These are phyloP conservation scores for Macrophya alboannulata DNA, from an alignment of 2,888 invertebrate species.

Conservation along the genomic window DNA sequence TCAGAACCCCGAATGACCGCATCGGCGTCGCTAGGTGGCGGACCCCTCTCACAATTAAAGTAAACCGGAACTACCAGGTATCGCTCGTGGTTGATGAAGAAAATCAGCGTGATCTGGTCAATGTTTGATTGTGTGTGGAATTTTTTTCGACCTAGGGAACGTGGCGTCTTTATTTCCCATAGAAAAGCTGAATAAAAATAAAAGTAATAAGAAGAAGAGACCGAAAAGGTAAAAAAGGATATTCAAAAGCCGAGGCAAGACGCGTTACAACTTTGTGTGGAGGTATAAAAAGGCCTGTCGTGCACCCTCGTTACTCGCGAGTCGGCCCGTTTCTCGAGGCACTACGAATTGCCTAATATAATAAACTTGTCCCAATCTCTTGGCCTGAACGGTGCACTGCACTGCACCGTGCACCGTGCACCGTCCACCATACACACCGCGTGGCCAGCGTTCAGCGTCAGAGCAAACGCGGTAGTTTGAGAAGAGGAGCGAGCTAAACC, in stretches of 20 bases:
- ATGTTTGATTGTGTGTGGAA: neutral
- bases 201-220: no score
- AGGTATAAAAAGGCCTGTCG: slow-evolving; percentile 15
- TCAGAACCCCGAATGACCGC: neutral
- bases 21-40: neutral
- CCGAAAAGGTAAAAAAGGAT: neutral
- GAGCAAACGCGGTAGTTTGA: slow-evolving; percentile 2
- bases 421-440: neutral
- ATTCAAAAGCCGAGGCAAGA: neutral
- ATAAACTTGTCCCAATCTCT: slow-evolving; percentile 55
- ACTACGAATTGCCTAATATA: slow-evolving; percentile 56
- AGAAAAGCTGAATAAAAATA: neutral
- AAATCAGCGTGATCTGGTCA: neutral
- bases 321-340: neutral
- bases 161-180: neutral
- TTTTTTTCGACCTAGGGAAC: neutral
- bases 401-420: neutral
- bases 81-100: neutral
- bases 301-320: slow-evolving; percentile 23
- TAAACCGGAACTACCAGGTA: neutral
- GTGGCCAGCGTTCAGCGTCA: neutral
- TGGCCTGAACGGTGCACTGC: neutral
- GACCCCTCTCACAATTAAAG: neutral
- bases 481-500: neutral
- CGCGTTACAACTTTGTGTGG: neutral